Evolutionary conservation across 2,113 vertebrate genomes (phyloP).

Genomic region (Gila orcuttii): DNA sequence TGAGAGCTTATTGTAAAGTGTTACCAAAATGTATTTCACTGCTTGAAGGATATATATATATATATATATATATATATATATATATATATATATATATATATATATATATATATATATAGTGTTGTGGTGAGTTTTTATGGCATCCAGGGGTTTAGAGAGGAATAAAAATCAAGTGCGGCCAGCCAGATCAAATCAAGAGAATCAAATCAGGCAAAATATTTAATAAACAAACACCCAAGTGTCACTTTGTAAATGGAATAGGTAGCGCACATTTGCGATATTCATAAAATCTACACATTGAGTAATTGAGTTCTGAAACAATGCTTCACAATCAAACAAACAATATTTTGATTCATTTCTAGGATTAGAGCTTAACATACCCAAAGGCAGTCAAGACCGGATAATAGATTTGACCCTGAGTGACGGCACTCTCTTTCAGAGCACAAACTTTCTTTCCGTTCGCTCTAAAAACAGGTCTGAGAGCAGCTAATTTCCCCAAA

Average conservation of each 20-base stretch:
- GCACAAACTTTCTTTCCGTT: slow-evolving; percentile 12
- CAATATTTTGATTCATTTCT: neutral
- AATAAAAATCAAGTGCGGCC: neutral
- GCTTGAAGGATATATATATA: no score
- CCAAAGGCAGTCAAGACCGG: slow-evolving; percentile 16
- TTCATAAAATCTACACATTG: neutral
- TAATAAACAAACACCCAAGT: neutral
- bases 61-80: no score
- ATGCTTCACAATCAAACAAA: slow-evolving; percentile 6
- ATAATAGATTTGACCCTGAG: slow-evolving; percentile 55
- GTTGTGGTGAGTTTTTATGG: neutral
- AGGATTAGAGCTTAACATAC: slow-evolving; percentile 21
- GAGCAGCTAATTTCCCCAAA: slow-evolving; percentile 56
- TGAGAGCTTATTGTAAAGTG: no score
- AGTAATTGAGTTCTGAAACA: neutral
- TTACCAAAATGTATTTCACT: no score
- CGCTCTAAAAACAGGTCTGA: slow-evolving; percentile 51
- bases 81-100: no score
- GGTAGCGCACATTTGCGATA: neutral
- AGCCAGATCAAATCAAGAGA: neutral
- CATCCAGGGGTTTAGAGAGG: neutral
- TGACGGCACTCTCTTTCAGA: slow-evolving; percentile 34
- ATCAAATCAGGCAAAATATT: neutral
- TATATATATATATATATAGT: no score
- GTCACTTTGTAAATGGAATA: neutral